Evolutionary conservation across 2,113 vertebrate species (phyloP), one percentile per base, ranked within the genome.

Genomic region (Heterotis niloticus): DNA sequence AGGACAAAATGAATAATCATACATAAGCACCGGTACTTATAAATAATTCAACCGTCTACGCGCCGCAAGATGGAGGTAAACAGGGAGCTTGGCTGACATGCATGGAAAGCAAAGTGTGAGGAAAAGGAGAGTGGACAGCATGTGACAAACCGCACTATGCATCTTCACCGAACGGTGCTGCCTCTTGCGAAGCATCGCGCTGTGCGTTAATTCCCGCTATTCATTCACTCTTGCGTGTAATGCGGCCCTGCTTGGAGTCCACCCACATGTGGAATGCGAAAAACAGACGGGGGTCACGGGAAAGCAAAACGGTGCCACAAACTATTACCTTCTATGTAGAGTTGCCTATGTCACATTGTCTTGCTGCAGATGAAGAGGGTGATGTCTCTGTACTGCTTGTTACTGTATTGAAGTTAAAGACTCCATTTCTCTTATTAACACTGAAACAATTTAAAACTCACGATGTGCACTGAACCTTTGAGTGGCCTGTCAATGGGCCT

Each of bases 1-100:
- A 82, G 62, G 73, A 28, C 75, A 80, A 73, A 29, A 80, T 73
- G 66, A 77, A 80, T 82, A 80, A 80, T 80, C 69, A 78, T 76
- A 44, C 56, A 80, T 62, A 67, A 71, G 56, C 56, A 52, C 78
- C 24, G 51, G 57, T 54, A 52, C 72, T 82, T 68, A 82, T 82
- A 67, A 82, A 82, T 82, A 80, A 80, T 82, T 80, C 24, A 72
- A 77, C 74, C 28, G 74, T 74, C 69, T 62, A 73, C 68, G 65
- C 64, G 68, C 10, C 62, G 64, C 29, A 54, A 80, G 69, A 72
- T 24, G 24, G 24, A 73, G 24, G 68, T 72, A 68, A 72, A 68
- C 52, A 73, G 72, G 23, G 51, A 68, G 59, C 9, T 64, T 16
- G 1, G 59, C 26, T 23, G 51, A 80, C 5, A 62, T n/a, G 59